These are phyloP conservation scores for Hucho hucho DNA, from an alignment of 2,113 vertebrate genomes.

Conservation along the genomic window DNA sequence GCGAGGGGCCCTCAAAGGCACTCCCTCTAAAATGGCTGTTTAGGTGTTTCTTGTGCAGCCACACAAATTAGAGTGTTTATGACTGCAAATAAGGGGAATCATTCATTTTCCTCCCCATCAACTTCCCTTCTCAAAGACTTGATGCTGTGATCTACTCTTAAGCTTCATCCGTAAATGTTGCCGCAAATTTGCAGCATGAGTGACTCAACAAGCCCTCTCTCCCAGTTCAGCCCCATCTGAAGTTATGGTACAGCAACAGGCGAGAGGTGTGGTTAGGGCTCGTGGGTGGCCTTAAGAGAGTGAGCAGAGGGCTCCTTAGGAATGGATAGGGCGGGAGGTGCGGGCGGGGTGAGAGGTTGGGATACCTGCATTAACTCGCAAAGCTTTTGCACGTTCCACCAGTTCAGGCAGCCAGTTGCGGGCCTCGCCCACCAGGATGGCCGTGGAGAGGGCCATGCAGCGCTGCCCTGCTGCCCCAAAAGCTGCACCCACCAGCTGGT, in stretches of 20 bases:
- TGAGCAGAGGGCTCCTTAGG: constrained; percentile 27
- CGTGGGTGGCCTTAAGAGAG: constrained; percentile 65
- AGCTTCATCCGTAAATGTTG: constrained; percentile 48
- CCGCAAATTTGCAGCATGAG: constrained; percentile 69
- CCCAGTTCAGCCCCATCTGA: constrained; percentile 53
- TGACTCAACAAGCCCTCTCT: constrained; percentile 55
- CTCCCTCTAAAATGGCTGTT: constrained; percentile 57
- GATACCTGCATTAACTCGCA: constrained; percentile 50
- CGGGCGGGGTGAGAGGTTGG: constrained; percentile 2
- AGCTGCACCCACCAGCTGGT: constrained; percentile 94
- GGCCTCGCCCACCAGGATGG: constrained; percentile 89
- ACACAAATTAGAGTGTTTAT: constrained; percentile 45
- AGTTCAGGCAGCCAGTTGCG: constrained; percentile 90
- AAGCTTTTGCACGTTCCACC: constrained; percentile 86
- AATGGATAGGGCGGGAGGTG: background rate
- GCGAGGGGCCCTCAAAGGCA: constrained; percentile 49
- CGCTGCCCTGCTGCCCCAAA: constrained; percentile 96
- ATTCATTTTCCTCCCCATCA: constrained; percentile 42
- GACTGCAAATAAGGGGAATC: constrained; percentile 31
- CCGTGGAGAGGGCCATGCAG: constrained; percentile 97
- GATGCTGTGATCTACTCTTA: constrained; percentile 57
- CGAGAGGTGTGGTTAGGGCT: constrained; percentile 63
- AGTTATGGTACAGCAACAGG: constrained; percentile 50
- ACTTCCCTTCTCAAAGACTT: constrained; percentile 39
- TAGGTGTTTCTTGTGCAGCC: constrained; percentile 56